Evolutionary conservation across 2,888 invertebrate species (phyloP), one percentile per base, ranked within the genome.

Genomic region (Yponomeuta plumbellus): DNA sequence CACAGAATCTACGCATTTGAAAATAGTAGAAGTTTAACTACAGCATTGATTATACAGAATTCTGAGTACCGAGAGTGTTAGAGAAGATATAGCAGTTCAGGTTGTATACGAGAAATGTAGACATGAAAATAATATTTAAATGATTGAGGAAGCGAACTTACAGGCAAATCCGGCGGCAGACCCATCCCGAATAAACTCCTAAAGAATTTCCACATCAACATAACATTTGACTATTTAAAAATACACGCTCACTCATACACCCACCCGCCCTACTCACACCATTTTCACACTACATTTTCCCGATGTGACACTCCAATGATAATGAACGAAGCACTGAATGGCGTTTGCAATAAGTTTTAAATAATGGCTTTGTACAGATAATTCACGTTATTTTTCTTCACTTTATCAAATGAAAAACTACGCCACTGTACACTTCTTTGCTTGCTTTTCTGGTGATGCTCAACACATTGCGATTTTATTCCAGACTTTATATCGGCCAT

Each of bases 141-240:
- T 17, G 10, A 61, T 13, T n/a, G 11, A 61, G 26, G 61, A 61
- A 52, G 44, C 34, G 11, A 21, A 86, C 90, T 91, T 77, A 91
- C 90, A 85, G 88, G 84, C 69, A 86, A 77, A 78, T 89, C 86
- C 69, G 90, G 90, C 77, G 90, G 90, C 77, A 89, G 81, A 67
- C 90, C 90, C 90, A 91, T 90, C 71, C 82, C 80, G 70, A 88
- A 72, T 74, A 83, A 79, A 74, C 78, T 79, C 74, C 77, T 85
- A 75, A 90, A 73, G 73, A 79, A 84, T 70, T 77, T 80, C 85
- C 81, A 87, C 79, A 86, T 80, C 79, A 87, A 87, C 90, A 91
- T 91, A 80, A 86, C 88, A 59, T 52, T 52, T 52, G 44, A 39
- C 52, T 34, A 20, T 34, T 52, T 52, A 39, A 66, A 66, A 52